Evolutionary conservation across 1,140 invertebrate genomes (phyloP), one percentile per base, ranked within the genome.

Genomic region (Diachasma alloeum): DNA sequence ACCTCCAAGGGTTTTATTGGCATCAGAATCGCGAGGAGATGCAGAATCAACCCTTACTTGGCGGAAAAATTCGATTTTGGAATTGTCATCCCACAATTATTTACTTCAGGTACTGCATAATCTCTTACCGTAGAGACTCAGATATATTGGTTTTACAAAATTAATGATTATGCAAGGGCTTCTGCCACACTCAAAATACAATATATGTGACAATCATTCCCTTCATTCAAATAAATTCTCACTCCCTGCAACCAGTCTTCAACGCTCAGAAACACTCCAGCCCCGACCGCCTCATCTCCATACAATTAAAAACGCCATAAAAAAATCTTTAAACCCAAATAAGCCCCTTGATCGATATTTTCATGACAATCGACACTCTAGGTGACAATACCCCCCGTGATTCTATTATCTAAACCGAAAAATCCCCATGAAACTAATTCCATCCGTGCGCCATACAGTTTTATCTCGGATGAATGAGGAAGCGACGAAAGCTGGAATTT

Each of bases 401-500:
- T 67, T 24, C 46, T 24, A 70, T 71, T 74, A 74, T 69, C 59
- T 74, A 79, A 78, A 46, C 56, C 68, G 31, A 71, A 66, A 76
- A 69, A 74, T 75, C 59, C 44, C 72, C 69, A 71, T 42, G 13
- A 66, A 72, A 63, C 59, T 63, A 63, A 63, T 63, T 63, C 59
- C 59, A 75, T 80, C 73, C 63, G 46, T 74, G 81, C 78, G 79
- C 78, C 81, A 75, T 79, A 80, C 74, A 78, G 76, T 76, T 80
- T 80, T 81, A 81, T 82, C 82, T 72, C 69, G 76, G 78, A 78
- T 82, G 85, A 87, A 87, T 87, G 84, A 84, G 87, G 88, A 88
- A 84, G 87, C 84, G 24, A 81, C 77, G 84, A 86, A 88, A 89
- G 88, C 88, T 89, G 88, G 88, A 89, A 90, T 90, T 90, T 90